These are phyloP conservation scores for Cosmorhoe ocellata DNA, from an alignment of 2,888 invertebrate species.

Conservation along the genomic window DNA sequence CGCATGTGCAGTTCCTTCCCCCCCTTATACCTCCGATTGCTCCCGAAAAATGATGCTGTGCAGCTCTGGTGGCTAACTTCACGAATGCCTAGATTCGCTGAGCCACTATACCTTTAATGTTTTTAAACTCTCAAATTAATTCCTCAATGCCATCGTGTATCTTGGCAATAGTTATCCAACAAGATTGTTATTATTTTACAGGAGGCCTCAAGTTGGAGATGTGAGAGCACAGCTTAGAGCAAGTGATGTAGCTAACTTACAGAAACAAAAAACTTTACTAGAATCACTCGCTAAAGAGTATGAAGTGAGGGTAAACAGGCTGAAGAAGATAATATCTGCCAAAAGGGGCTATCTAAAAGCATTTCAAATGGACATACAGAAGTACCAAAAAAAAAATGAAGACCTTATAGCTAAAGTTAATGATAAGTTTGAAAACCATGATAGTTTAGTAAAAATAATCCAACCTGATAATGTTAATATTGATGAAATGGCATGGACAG, in stretches of 20 bases:
- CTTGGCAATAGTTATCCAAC: too few species aligned
- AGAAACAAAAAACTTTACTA: constrained; percentile 62
- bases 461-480: constrained; percentile 43
- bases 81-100: too few species aligned
- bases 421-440: constrained; percentile 59
- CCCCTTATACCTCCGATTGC: too few species aligned
- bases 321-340: constrained; percentile 64
- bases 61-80: too few species aligned
- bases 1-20: too few species aligned
- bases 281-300: constrained; percentile 68
- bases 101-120: too few species aligned
- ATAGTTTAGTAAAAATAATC: constrained; percentile 46
- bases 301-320: constrained; percentile 60
- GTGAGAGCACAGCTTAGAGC: constrained; percentile 66
- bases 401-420: constrained; percentile 57
- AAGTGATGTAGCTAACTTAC: constrained; percentile 61
- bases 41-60: too few species aligned
- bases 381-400: constrained; percentile 72
- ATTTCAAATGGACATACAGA: constrained; percentile 69
- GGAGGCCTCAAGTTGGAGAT: constrained; percentile 70
- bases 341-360: constrained; percentile 71
- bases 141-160: too few species aligned
- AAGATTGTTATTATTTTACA: constrained; percentile 36
- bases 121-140: too few species aligned
- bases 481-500: constrained; percentile 54